Evolutionary conservation across 2,888 invertebrate genomes (phyloP).

Genomic region (Macrophya alboannulata): DNA sequence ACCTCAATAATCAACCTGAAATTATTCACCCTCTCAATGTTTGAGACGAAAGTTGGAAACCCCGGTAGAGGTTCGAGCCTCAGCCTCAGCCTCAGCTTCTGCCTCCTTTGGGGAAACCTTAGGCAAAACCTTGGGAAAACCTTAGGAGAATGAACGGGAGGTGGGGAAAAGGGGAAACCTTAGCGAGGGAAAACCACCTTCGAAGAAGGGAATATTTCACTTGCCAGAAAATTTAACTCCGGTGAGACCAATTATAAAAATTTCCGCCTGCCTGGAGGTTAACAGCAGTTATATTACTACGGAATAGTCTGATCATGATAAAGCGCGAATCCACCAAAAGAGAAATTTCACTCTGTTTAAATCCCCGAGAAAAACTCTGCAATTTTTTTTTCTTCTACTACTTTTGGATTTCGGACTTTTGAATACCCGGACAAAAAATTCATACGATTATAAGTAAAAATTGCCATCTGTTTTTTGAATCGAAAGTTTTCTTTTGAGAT

Average conservation of each 20-base stretch:
- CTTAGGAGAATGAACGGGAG: too few relatives aligned
- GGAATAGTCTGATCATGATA: slow-evolving; percentile 24
- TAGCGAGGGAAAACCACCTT: not conserved
- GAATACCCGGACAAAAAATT: too few relatives aligned
- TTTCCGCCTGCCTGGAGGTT: slow-evolving; percentile 36
- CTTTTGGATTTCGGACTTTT: too few relatives aligned
- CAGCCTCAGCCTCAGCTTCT: too few relatives aligned
- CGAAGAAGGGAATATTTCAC: slow-evolving; percentile 37
- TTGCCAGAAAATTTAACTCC: slow-evolving; percentile 30
- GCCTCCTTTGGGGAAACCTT: too few relatives aligned
- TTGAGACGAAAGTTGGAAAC: slow-evolving; percentile 50
- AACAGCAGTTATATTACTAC: not conserved
- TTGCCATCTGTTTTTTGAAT: too few relatives aligned
- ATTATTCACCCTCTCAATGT: slow-evolving; percentile 52
- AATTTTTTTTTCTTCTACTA: too few relatives aligned
- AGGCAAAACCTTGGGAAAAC: too few relatives aligned
- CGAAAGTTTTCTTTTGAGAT: too few relatives aligned
- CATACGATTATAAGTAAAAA: too few relatives aligned
- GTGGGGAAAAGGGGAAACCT: too few relatives aligned
- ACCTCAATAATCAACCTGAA: slow-evolving; percentile 48
- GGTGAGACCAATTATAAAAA: slow-evolving; percentile 49
- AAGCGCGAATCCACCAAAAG: not conserved
- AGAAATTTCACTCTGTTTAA: not conserved
- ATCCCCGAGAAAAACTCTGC: too few relatives aligned
- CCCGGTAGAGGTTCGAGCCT: not conserved